Evolutionary conservation across 1,140 invertebrate species (phyloP).

Genomic region (Heterodera carotae): DNA sequence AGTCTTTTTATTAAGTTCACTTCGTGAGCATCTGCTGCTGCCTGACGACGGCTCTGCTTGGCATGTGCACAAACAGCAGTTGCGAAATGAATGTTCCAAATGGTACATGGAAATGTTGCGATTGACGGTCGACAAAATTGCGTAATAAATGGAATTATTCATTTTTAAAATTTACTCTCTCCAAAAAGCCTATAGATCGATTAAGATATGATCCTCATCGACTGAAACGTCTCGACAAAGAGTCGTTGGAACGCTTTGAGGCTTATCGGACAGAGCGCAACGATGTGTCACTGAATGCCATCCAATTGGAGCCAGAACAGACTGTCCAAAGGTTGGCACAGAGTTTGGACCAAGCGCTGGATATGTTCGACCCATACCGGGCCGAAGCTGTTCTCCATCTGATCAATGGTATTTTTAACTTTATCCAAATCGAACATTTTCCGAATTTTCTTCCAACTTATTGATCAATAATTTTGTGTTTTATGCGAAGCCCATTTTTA

Average conservation of each 20-base stretch:
- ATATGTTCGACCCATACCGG: conserved; percentile 1
- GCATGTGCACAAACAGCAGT: neutral
- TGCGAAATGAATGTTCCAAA: conserved; percentile 7
- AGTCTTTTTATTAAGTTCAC: neutral
- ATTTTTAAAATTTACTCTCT: neutral
- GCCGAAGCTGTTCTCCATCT: neutral
- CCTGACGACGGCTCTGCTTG: neutral
- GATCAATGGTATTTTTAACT: neutral
- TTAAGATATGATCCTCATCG: neutral
- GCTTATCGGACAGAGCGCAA: conserved; percentile 26
- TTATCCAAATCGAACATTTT: neutral
- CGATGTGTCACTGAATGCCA: conserved; percentile 30
- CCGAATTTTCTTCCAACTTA: too few relatives aligned
- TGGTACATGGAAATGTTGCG: conserved; percentile 19
- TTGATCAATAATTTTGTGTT: too few relatives aligned
- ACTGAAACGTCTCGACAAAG: conserved; percentile 17
- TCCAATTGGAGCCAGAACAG: conserved; percentile 20
- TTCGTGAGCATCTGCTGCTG: conserved; percentile 20
- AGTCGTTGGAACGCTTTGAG: conserved; percentile 19
- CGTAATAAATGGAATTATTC: neutral
- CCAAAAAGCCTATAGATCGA: neutral
- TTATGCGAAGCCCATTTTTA: conserved; percentile 5
- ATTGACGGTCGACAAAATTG: neutral
- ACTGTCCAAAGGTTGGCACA: conserved; percentile 16
- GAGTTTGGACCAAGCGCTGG: conserved; percentile 12